phyloP scores from a whole-genome alignment of 2,113 vertebrate species.

The Sapayoa aenigma region DNA sequence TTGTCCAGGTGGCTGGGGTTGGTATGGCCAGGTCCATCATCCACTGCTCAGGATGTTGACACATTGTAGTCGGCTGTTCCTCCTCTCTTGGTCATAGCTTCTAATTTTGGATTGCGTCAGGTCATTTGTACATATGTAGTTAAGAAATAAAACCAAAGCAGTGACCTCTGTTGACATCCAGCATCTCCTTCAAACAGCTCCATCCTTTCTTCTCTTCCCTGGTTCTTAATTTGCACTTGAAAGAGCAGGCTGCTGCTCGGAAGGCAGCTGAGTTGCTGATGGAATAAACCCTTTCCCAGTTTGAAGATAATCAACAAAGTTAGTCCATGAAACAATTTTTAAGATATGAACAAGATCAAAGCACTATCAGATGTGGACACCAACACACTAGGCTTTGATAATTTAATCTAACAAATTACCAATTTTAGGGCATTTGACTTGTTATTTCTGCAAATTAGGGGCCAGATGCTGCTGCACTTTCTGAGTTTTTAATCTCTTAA shows the following conservation, averaged over 20 bases:
- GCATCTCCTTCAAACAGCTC: constrained; percentile 9
- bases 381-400: constrained; percentile 29
- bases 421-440: constrained; percentile 37
- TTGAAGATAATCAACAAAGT: constrained; percentile 61
- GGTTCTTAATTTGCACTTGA: constrained; percentile 53
- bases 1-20: background rate
- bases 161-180: background rate
- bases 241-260: background rate
- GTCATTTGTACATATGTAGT: background rate
- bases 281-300: constrained; percentile 46
- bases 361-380: constrained; percentile 8
- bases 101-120: background rate
- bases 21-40: background rate
- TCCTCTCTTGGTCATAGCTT: background rate
- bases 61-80: background rate
- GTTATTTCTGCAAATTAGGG: constrained; percentile 40
- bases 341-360: constrained; percentile 46
- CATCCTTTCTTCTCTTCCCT: constrained; percentile 1
- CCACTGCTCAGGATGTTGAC: background rate
- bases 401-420: constrained; percentile 55
- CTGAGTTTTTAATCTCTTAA: constrained; percentile 36
- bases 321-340: constrained; percentile 47
- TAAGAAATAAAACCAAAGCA: background rate
- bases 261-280: background rate
- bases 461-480: background rate